Base-by-base conservation (phyloP, 2,888 invertebrate genomes). In the Ephialtes manifestator region DNA sequence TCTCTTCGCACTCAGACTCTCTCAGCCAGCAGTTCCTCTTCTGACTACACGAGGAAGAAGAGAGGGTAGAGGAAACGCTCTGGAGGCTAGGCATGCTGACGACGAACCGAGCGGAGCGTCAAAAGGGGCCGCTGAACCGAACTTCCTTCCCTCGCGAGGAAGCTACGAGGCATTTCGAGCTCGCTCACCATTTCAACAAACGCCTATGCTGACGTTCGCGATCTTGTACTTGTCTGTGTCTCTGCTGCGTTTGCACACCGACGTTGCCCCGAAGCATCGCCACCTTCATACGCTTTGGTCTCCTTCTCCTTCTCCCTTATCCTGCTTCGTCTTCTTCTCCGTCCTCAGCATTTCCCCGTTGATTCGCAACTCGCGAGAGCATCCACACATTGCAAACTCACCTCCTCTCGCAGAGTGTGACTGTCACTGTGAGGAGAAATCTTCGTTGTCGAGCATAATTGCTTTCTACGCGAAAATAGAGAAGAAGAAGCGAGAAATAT, bases 121-220 rank as follows among this genome's bases (percentile, higher is more conserved):
- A 84, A 87, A 86, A 84, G 86, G 68, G 72, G 77, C 85, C 80
- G 58, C 82, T 80, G 72, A 87, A 82, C 82, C 74, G 85, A 80
- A 84, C 80, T 86, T 84, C 81, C 86, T 58, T 51, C 63, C 60
- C 70, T 65, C 53, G 53, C 75, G 46, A 67, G 68, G 58, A 43
- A 35, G 72, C 35, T 43, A 28, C 31, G 43, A 74, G 39, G 74
- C 58, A 72, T 83, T 72, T 51, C 24, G 67, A 31, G 55, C 51
- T 79, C 75, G 31, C 31, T 20, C 74, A 55, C 48, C 55, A 15
- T 39, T 18, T 60, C 55, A 67, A 35, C 20, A 51, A 55, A 72
- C 71, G 71, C 28, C 15, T 39, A 65, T 39, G 35, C 51, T 35
- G 15, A 31, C 58, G 72, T 24, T 58, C 28, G n/a, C 15, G 10